Conservation (phyloP, 2,888 invertebrate species). For the Sesia bembeciformis region DNA sequence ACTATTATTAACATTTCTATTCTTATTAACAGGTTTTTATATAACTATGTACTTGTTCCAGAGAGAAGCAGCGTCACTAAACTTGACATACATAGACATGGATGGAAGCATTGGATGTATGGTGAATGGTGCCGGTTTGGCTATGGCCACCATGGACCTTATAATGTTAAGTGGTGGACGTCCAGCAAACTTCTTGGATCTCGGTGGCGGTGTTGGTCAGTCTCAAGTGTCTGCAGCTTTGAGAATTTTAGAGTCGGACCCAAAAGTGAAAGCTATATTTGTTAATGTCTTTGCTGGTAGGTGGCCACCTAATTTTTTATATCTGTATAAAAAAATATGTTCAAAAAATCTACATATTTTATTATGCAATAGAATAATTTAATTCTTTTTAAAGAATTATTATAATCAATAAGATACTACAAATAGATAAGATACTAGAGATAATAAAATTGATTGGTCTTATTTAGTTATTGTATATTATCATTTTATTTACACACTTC, state of each 20-base stretch:
- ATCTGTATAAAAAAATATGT: too few relatives aligned
- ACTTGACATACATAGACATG: slow-evolving; percentile 97
- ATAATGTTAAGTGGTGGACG: slow-evolving; percentile 96
- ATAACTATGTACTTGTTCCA: slow-evolving; percentile 20
- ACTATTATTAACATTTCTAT: too few relatives aligned
- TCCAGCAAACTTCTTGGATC: slow-evolving; percentile 98
- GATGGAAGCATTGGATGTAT: slow-evolving; percentile 96
- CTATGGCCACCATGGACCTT: slow-evolving; percentile 99
- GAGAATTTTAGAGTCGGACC: slow-evolving; percentile 88
- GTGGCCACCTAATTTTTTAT: slow-evolving; percentile 1
- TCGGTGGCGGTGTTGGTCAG: slow-evolving; percentile 96
- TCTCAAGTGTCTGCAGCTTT: slow-evolving; percentile 95
- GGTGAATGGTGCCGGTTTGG: slow-evolving; percentile 99
- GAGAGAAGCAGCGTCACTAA: slow-evolving; percentile 90
- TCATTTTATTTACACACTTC: too few relatives aligned
- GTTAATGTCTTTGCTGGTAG: slow-evolving; percentile 96
- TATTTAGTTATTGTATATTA: too few relatives aligned
- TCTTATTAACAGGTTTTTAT: too few relatives aligned
- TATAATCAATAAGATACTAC: too few relatives aligned
- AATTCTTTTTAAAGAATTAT: too few relatives aligned
- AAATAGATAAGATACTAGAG: too few relatives aligned
- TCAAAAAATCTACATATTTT: too few relatives aligned
- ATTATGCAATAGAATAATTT: too few relatives aligned
- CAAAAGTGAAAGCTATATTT: slow-evolving; percentile 93
- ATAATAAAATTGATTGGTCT: too few relatives aligned